Evolutionary conservation across 2,113 vertebrate genomes (phyloP), one percentile per base, ranked within the genome.

Genomic region (Crocuta crocuta): DNA sequence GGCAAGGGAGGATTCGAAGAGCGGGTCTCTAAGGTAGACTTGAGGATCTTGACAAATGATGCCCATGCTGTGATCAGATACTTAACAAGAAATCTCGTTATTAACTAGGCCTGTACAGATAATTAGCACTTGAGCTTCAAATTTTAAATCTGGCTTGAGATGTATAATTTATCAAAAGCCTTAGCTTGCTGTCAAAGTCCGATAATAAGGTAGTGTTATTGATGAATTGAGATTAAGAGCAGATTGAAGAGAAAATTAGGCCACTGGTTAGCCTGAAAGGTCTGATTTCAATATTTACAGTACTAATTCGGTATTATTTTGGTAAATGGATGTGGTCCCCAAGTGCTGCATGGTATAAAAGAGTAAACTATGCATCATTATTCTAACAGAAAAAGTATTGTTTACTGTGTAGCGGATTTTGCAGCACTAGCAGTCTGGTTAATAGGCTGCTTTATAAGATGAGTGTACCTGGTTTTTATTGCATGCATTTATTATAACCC

Each of bases 61-160:
- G 99, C 99, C 99, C 99, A 99, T 98, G 99, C 99, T 99, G 99
- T 99, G 99, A 99, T 99, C 99, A 99, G 99, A 99, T 99, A 99
- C 99, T 99, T 99, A 99, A 99, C 99, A 99, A 99, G 99, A 99
- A 99, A 99, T 99, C 99, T 99, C 99, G 99, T 99, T 99, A 99
- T 99, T 99, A 99, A 99, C 99, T 99, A 99, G 99, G 99, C 99
- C 99, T 99, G 99, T 99, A 99, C 99, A 99, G 99, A 99, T 99
- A 99, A 99, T 99, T 99, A 99, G 99, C 99, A 99, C 99, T 99
- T 99, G 99, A 99, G 99, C 99, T 99, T 99, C 99, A 99, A 99
- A 99, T 99, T 99, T 99, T 99, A 99, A 99, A 99, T 99, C 99
- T 99, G 99, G 99, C 99, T 99, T 99, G 99, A 99, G 99, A 99